A percentile compares a stretch with the other conserved stretches of the same genome.
Conservation (phyloP, 2,797 vertebrate species). For the Acanthurus lineatus region DNA sequence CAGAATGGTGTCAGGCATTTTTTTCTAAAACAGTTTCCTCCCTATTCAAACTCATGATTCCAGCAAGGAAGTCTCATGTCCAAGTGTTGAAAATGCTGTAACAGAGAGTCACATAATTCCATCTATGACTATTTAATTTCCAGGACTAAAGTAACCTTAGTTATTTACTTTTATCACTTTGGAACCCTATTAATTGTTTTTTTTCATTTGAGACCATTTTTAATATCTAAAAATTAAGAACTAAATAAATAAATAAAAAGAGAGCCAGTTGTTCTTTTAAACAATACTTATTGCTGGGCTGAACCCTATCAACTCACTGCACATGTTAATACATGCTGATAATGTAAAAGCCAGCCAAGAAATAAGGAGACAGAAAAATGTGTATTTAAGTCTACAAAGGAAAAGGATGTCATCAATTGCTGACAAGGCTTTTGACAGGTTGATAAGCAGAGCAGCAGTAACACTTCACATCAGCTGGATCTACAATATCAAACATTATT, state of each 20-base stretch:
- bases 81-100: conserved; percentile 2
- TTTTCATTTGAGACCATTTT: not conserved
- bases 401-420: conserved; percentile 50
- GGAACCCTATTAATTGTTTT: not conserved
- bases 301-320: not conserved
- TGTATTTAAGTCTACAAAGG: conserved; percentile 32
- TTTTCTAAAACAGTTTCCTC: not conserved
- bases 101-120: not conserved
- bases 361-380: conserved; percentile 17
- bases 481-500: conserved; percentile 13
- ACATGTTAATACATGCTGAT: conserved; percentile 17
- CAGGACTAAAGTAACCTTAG: too few species aligned
- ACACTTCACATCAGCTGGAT: conserved; percentile 19
- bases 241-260: not conserved
- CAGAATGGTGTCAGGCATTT: too few species aligned
- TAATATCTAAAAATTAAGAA: not conserved
- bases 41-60: conserved; percentile 1
- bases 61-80: not conserved
- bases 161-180: not conserved
- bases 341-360: conserved; percentile 23
- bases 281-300: not conserved
- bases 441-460: conserved; percentile 45
- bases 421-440: conserved; percentile 42
- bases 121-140: too few species aligned
- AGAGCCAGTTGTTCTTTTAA: not conserved